Conservation (phyloP, 2,888 invertebrate species). For the Ctena decussata region DNA sequence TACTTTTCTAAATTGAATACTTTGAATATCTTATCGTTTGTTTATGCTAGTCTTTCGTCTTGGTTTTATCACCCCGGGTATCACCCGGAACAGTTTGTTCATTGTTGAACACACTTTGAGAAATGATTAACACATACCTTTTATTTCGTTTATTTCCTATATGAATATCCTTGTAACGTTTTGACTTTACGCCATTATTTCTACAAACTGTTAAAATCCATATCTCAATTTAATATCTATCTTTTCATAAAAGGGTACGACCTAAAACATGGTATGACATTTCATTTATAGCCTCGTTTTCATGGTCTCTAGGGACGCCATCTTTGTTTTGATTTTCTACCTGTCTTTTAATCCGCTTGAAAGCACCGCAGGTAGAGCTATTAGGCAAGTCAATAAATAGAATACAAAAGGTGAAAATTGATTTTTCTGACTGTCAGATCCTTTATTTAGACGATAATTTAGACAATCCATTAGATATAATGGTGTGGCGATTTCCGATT, state of each 20-base stretch:
- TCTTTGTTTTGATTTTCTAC: constrained; percentile 54
- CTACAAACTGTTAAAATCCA: constrained; percentile 7
- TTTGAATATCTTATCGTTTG: too few relatives aligned
- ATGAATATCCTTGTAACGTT: not conserved
- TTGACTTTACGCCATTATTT: not conserved
- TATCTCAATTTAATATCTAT: not conserved
- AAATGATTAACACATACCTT: too few relatives aligned
- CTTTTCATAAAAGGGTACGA: constrained; percentile 8
- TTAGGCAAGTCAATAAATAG: not conserved
- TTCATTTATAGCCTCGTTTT: constrained; percentile 52
- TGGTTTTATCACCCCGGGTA: too few relatives aligned
- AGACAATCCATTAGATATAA: too few relatives aligned
- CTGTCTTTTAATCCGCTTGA: constrained; percentile 26
- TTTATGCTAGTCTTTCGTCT: too few relatives aligned
- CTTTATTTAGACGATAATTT: not conserved
- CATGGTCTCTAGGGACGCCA: constrained; percentile 69
- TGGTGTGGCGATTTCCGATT: too few relatives aligned
- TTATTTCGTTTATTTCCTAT: not conserved
- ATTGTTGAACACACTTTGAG: too few relatives aligned
- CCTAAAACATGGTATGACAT: constrained; percentile 11
- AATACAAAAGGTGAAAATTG: constrained; percentile 14
- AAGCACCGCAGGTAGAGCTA: not conserved
- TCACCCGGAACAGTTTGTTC: too few relatives aligned
- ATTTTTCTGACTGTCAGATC: not conserved
- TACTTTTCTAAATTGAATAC: too few relatives aligned